Evolutionary conservation across 2,797 vertebrate genomes (phyloP), one percentile per base, ranked within the genome.

Genomic region (Hydrophis major): DNA sequence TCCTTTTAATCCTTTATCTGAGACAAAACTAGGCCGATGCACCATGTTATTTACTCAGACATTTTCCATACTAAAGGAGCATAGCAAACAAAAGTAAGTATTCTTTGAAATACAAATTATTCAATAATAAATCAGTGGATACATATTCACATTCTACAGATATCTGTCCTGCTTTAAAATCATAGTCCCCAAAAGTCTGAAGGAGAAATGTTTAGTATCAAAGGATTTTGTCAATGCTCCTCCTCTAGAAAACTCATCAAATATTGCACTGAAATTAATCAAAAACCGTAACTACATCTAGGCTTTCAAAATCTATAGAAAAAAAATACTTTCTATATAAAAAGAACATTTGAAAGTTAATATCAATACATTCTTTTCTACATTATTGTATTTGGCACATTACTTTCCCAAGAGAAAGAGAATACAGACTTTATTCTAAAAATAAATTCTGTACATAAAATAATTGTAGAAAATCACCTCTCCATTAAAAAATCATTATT

Each of bases 51-150:
- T 91, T 93, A 92, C 92, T 90, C 22, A 94, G 92, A 94, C 78
- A 89, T 92, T 94, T 91, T 91, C 94, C 88, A 0, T 94, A 86
- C 83, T 78, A 22, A 47, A 95, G 94, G 94, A 74, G 89, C 59
- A 32, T n/a, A 93, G 87, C 87, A 95, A 94, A 94, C 96, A 93
- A 96, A 96, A 95, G 95, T 96, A 95, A 94, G n/a, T 89, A 90
- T 74, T 92, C 87, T 88, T 83, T 93, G 94, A 86, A 90, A 89
- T 91, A 90, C 91, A 95, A 94, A 74, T 37, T 93, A 93, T 83
- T 83, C 86, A 91, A 89, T 92, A 95, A 95, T 87, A 93, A 95
- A 92, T 92, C 69, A 87, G 42, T 90, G 91, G 59, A 28, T 18
- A 22, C 6, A 91, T 22, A 13, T 92, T 13, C 56, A 91, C 88